phyloP scores from a whole-genome alignment of 2,888 invertebrate species.

The Tetanocera ferruginea region DNA sequence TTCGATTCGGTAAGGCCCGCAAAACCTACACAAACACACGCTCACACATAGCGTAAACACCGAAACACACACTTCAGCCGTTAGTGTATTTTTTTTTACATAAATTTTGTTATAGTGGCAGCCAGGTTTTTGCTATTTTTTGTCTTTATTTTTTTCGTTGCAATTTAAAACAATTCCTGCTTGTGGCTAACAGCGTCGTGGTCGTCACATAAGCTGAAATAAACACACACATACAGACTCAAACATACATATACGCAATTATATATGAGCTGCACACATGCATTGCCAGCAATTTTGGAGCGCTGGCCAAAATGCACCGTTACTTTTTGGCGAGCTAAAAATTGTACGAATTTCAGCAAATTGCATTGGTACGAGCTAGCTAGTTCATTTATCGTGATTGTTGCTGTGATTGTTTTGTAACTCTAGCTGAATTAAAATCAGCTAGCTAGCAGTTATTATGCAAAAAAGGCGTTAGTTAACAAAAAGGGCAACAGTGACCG shows the following conservation, averaged over 20 bases:
- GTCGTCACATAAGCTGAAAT: neutral
- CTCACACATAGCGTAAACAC: conserved; percentile 7
- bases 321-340: conserved; percentile 27
- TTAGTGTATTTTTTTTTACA: conserved; percentile 1
- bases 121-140: neutral
- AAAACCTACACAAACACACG: conserved; percentile 18
- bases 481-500: neutral
- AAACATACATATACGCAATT: neutral
- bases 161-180: neutral
- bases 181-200: neutral
- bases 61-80: neutral
- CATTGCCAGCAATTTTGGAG: conserved; percentile 1
- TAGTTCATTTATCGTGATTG: neutral
- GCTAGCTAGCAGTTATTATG: neutral
- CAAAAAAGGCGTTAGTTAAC: conserved; percentile 8
- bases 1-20: conserved; percentile 36
- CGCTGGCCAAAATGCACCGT: conserved; percentile 33
- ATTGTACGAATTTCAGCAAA: neutral
- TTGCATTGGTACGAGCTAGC: conserved; percentile 2
- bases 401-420: neutral
- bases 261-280: neutral
- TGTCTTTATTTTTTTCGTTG: neutral
- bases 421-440: neutral
- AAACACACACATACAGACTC: neutral
- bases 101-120: neutral